phyloP scores from a whole-genome alignment of 2,888 invertebrate genomes.

The Calameuta idolon region DNA sequence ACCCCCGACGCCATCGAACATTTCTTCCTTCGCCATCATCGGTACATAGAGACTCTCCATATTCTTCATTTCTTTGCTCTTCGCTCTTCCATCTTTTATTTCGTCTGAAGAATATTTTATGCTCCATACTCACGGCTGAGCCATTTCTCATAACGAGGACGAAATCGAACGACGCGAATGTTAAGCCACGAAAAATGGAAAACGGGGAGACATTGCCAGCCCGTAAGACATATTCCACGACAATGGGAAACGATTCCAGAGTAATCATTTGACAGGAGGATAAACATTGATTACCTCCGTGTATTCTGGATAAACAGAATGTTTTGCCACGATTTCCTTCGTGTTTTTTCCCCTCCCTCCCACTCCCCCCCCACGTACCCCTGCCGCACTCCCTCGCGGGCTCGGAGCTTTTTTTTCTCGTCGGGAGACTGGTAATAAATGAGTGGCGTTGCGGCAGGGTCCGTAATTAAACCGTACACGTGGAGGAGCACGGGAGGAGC shows the following conservation, averaged over 20 bases:
- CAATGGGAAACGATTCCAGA: neutral
- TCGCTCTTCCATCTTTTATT: neutral
- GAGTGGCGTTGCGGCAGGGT: constrained; percentile 45
- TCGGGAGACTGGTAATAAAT: constrained; percentile 43
- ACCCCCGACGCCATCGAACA: constrained; percentile 2
- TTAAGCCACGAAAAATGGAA: neutral
- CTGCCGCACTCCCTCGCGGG: neutral
- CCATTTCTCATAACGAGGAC: neutral
- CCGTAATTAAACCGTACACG: constrained; percentile 48
- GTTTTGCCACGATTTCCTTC: constrained; percentile 29
- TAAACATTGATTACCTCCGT: neutral
- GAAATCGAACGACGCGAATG: neutral
- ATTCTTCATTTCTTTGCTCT: neutral
- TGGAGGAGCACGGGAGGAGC: constrained; percentile 17
- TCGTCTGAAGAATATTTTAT: neutral
- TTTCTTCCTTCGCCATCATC: neutral
- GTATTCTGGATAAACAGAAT: neutral
- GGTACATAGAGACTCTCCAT: neutral
- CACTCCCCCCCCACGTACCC: too few species aligned
- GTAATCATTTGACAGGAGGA: neutral
- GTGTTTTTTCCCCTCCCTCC: constrained; percentile 27
- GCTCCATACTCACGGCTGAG: neutral
- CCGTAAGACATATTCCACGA: too few species aligned
- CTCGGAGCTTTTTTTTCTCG: neutral
- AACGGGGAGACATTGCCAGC: too few species aligned